Percentiles rank a stretch among this genome's conserved stretches.
Evolutionary conservation across 2,888 invertebrate species (phyloP).

Genomic region (Drosophila demipolita): DNA sequence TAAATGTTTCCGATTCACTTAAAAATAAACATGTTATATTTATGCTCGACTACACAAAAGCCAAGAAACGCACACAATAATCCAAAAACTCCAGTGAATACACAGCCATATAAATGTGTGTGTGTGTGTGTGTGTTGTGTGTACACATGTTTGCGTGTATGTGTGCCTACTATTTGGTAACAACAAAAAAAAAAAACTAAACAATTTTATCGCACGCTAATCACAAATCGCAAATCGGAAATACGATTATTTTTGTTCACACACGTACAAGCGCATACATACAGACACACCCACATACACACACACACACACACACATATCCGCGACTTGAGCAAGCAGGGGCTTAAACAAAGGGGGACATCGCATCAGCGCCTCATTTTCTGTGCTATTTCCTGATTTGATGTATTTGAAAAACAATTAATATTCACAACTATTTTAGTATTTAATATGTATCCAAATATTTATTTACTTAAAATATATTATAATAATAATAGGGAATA

Average conservation of each 20-base stretch:
- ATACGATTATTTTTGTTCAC: slow-evolving; percentile 75
- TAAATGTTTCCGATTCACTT: slow-evolving; percentile 70
- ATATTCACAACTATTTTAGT: too few relatives aligned
- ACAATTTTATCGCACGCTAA: slow-evolving; percentile 75
- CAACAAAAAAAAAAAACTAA: slow-evolving; percentile 22
- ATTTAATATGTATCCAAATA: neutral
- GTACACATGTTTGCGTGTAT: neutral
- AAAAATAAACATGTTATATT: slow-evolving; percentile 68
- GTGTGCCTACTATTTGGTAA: slow-evolving; percentile 4
- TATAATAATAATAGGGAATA: neutral
- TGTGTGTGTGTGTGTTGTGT: neutral
- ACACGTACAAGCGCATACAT: slow-evolving; percentile 35
- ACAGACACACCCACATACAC: slow-evolving; percentile 37
- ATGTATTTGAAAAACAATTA: too few relatives aligned
- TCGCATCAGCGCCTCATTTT: neutral
- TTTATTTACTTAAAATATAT: neutral
- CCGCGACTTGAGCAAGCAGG: slow-evolving; percentile 16
- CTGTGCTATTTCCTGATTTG: neutral
- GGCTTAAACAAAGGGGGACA: slow-evolving; percentile 24
- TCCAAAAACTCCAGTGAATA: slow-evolving; percentile 26
- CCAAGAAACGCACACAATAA: slow-evolving; percentile 31
- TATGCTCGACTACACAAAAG: slow-evolving; percentile 62
- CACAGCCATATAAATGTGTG: slow-evolving; percentile 20
- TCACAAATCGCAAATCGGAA: slow-evolving; percentile 79
- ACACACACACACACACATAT: neutral